Conservation (phyloP, 92 coral and sea anemone genomes). For the Phenganax stokvisi region DNA sequence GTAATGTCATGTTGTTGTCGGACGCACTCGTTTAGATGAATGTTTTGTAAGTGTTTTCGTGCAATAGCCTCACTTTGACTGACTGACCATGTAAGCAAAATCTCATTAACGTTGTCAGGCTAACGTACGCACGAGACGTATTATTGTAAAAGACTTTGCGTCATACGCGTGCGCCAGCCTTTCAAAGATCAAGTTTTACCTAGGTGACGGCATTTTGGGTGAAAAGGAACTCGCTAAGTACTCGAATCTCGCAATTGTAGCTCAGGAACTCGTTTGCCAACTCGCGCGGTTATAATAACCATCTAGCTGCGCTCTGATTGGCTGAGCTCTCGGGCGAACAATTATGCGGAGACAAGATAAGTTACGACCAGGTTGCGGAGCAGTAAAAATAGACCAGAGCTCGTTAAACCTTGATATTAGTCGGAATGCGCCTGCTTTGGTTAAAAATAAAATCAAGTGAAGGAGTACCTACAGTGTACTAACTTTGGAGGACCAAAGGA, state of each 20-base stretch:
- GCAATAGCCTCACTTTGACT: too few species aligned
- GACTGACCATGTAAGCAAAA: too few species aligned
- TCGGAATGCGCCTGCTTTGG: not conserved
- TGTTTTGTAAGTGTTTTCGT: too few species aligned
- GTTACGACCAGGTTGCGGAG: not conserved
- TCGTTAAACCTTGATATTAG: not conserved
- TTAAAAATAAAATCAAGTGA: not conserved
- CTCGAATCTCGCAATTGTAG: not conserved
- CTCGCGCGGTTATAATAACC: not conserved
- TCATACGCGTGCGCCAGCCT: too few species aligned
- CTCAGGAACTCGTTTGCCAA: not conserved
- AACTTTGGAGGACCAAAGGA: not conserved
- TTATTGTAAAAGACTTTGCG: too few species aligned
- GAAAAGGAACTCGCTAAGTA: not conserved
- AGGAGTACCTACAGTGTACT: not conserved
- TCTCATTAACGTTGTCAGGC: too few species aligned
- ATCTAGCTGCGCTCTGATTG: not conserved
- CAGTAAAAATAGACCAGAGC: slow-evolving; percentile 7
- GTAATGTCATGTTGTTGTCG: too few species aligned
- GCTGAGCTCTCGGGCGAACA: not conserved
- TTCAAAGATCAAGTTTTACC: not conserved
- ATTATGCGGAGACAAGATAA: not conserved
- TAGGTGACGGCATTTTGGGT: not conserved
- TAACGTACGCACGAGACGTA: too few species aligned
- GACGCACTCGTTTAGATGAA: too few species aligned